Evolutionary conservation across 2,797 vertebrate species (phyloP), one percentile per base, ranked within the genome.

Genomic region (Enteromius treurensis): DNA sequence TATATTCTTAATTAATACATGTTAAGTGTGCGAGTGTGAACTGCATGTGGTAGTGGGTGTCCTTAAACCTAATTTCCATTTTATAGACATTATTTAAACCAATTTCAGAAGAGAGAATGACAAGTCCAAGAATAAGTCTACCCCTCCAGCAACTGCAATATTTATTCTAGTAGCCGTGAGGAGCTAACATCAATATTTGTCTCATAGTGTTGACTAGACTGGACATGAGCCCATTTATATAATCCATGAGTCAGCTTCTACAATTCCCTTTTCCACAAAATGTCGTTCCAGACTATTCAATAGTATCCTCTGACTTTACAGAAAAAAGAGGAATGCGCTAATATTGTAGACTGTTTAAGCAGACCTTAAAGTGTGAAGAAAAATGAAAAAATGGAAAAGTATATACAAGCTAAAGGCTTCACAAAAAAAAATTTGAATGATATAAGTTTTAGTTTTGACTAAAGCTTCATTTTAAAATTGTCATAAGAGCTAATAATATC

Each of bases 151-250:
- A 86, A 83, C 74, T 73, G 80, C 80, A 86, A 81, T 86, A 83
- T 88, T 87, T 87, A 81, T 80, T 84, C 70, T 84, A 86, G 37
- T 77, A 64, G 37, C 60, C 64, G 74, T 77, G 77, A 76, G 37
- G 62, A 74, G 77, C 62, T 77, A 80, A 81, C 42, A 60, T 87
- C 83, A 87, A 89, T 87, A 89, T 89, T 89, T 86, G 83, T 79
- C 65, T 67, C 40, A 71, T 23, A 80, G 51, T 80, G 76, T 73
- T 71, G 73, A 80, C 71, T 80, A 77, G 70, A 60, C 77, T 68
- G 42, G 77, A 81, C 69, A 58, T 68, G 37, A 82, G 79, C 55
- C 76, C 77, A 70, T 80, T 88, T 82, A 77, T 37, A 82, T 49
- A 84, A 84, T 10, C 37, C 53, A 65, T 76, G 69, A 81, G 79